Conservation (phyloP, 2,113 vertebrate genomes). For the Amphiprion ocellaris region DNA sequence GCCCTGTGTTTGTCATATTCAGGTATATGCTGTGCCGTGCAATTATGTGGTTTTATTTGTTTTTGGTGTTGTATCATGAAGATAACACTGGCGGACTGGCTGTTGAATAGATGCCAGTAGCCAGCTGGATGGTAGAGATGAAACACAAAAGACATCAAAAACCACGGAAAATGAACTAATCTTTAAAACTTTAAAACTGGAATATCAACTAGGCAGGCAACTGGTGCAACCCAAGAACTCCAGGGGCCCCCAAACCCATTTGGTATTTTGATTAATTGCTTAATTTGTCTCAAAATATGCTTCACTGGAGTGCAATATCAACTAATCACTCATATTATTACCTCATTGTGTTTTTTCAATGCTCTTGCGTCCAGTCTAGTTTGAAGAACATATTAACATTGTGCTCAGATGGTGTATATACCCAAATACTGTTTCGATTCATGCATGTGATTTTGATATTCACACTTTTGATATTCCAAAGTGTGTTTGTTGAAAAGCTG, state of each 20-base stretch:
- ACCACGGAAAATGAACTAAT: background rate
- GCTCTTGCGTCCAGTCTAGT: background rate
- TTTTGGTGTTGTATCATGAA: conserved; percentile 50
- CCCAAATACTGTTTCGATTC: background rate
- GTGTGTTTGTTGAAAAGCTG: background rate
- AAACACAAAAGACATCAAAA: conserved; percentile 2
- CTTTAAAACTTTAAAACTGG: background rate
- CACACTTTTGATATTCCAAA: background rate
- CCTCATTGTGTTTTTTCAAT: background rate
- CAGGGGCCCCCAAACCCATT: background rate
- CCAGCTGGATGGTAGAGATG: conserved; percentile 27
- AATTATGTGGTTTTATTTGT: conserved; percentile 68
- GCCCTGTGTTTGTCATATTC: conserved; percentile 44
- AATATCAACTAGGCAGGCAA: background rate
- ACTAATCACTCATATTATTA: background rate
- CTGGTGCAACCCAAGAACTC: background rate
- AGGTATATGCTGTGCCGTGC: conserved; percentile 61
- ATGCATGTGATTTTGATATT: background rate
- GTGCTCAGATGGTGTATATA: background rate
- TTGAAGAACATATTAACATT: background rate
- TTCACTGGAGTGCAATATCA: background rate
- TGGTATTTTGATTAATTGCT: background rate
- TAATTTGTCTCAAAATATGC: background rate
- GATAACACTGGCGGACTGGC: conserved; percentile 23
- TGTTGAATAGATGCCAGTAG: conserved; percentile 30